Percentiles rank a stretch among this genome's conserved stretches.
Conservation (phyloP, 1,140 invertebrate species). For the Platorchestia sp. region DNA sequence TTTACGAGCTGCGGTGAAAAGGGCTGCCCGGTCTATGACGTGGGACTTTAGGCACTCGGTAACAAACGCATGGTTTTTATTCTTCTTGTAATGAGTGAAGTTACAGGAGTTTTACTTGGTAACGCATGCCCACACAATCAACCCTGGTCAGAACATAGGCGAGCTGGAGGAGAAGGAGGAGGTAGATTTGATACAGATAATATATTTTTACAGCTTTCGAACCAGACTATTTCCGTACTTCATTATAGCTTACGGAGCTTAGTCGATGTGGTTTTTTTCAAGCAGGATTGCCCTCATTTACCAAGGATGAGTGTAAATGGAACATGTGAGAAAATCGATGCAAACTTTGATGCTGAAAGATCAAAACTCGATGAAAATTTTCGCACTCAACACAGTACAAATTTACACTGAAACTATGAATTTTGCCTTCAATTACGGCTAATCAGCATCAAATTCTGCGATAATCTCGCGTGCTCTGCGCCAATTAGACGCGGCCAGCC, state of each 20-base stretch:
- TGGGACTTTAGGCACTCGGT: not conserved
- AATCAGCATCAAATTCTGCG: not conserved
- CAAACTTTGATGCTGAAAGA: not conserved
- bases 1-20: not conserved
- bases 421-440: not conserved
- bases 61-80: not conserved
- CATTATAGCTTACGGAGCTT: too few relatives aligned
- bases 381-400: not conserved
- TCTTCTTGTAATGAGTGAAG: not conserved
- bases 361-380: not conserved
- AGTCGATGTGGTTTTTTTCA: too few relatives aligned
- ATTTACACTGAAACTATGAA: not conserved
- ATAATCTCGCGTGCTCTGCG: not conserved
- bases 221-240: too few relatives aligned
- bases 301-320: too few relatives aligned
- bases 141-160: too few relatives aligned
- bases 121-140: not conserved
- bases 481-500: not conserved
- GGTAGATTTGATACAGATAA: too few relatives aligned
- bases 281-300: too few relatives aligned
- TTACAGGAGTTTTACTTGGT: not conserved
- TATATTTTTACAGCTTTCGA: too few relatives aligned
- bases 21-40: too few relatives aligned
- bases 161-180: too few relatives aligned
- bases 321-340: not conserved